phyloP scores from a whole-genome alignment of 2,888 invertebrate genomes.

The Bellardia pandia region DNA sequence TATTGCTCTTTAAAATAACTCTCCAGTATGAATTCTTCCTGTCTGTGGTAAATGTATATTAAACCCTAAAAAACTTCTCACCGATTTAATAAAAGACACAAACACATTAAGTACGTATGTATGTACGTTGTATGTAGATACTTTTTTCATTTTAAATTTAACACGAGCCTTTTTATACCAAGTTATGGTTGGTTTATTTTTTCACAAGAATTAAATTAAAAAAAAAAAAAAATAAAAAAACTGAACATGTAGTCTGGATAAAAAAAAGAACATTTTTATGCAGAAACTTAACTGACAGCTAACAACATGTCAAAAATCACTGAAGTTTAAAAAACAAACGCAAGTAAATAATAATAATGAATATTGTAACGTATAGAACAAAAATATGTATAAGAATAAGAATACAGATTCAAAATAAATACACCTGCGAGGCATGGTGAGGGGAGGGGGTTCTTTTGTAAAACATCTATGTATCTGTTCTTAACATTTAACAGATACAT shows the following conservation, averaged over 20 bases:
- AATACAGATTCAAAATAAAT: neutral
- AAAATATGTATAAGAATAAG: neutral
- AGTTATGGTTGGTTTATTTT: slow-evolving; percentile 65
- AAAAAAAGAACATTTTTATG: slow-evolving; percentile 61
- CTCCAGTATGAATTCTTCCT: neutral
- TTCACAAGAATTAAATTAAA: slow-evolving; percentile 63
- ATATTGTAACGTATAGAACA: slow-evolving; percentile 41
- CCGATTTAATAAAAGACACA: neutral
- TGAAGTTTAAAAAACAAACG: slow-evolving; percentile 72
- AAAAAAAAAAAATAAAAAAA: slow-evolving; percentile 48
- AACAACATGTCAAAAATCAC: slow-evolving; percentile 74
- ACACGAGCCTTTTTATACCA: slow-evolving; percentile 55
- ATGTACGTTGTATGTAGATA: neutral
- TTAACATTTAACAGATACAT: slow-evolving; percentile 7
- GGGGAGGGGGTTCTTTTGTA: neutral
- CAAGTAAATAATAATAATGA: slow-evolving; percentile 61
- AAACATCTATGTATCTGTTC: slow-evolving; percentile 6
- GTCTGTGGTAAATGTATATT: neutral
- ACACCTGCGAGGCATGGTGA: neutral
- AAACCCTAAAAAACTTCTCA: neutral
- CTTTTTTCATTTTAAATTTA: slow-evolving; percentile 33
- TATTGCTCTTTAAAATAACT: no score
- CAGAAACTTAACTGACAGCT: slow-evolving; percentile 72
- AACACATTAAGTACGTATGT: neutral
- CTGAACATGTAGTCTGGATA: slow-evolving; percentile 53